Conservation (phyloP, 1,140 invertebrate genomes). For the Atta texana region DNA sequence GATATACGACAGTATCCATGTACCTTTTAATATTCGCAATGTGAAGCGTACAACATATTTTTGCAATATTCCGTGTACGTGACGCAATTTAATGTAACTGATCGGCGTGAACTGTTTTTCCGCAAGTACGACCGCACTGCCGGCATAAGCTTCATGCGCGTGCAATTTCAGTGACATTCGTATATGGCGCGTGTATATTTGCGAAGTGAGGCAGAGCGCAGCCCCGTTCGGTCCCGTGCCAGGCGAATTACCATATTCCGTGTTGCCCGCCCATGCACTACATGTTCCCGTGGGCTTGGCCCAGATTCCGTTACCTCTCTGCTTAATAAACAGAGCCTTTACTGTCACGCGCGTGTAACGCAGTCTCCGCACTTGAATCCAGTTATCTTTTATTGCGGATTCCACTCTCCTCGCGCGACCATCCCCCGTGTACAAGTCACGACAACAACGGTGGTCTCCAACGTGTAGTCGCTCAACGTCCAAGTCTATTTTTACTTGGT, state of each 20-base stretch:
- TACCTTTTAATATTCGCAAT: constrained; percentile 24
- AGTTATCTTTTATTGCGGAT: constrained; percentile 68
- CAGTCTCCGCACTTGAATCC: constrained; percentile 62
- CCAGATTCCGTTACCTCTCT: constrained; percentile 63
- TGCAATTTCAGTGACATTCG: constrained; percentile 66
- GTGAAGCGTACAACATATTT: constrained; percentile 28
- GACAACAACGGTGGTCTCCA: not conserved
- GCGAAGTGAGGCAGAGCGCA: constrained; percentile 32
- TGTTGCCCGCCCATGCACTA: constrained; percentile 19
- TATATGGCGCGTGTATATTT: constrained; percentile 49
- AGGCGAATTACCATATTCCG: constrained; percentile 74
- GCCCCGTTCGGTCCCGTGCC: not conserved
- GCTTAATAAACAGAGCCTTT: constrained; percentile 73
- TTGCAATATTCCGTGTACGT: constrained; percentile 25
- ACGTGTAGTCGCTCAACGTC: constrained; percentile 33
- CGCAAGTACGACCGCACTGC: constrained; percentile 23
- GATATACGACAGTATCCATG: not conserved
- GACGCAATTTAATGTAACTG: constrained; percentile 49
- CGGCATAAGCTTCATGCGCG: constrained; percentile 52
- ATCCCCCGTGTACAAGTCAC: not conserved
- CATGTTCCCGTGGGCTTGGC: constrained; percentile 62
- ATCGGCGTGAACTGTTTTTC: constrained; percentile 52
- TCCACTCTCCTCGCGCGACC: not conserved
- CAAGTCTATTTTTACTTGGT: constrained; percentile 31
- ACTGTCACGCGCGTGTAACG: constrained; percentile 59